Percentiles rank a stretch among this genome's conserved stretches.
Conservation (phyloP, 2,888 invertebrate species). For the Callyntrura guangdongensis region DNA sequence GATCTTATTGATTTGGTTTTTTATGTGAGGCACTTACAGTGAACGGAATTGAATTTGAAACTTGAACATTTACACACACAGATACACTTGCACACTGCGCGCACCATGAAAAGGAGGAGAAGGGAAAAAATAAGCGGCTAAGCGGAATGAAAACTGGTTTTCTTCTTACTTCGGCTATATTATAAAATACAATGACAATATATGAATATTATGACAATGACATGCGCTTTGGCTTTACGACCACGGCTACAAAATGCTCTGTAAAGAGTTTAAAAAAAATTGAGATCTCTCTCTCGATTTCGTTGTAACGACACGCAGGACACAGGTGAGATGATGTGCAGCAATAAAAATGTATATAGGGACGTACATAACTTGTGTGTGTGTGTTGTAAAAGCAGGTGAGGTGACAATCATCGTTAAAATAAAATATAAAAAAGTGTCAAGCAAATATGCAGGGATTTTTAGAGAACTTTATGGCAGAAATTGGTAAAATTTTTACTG, state of each 20-base stretch:
- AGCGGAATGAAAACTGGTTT: slow-evolving; percentile 16
- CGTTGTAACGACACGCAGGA: background rate
- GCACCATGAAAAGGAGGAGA: background rate
- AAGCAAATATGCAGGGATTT: background rate
- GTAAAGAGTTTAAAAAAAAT: background rate
- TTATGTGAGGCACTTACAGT: background rate
- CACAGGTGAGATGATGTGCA: background rate
- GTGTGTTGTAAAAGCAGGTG: background rate
- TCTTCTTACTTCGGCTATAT: background rate
- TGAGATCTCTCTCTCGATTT: background rate
- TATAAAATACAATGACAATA: background rate
- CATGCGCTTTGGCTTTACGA: slow-evolving; percentile 29
- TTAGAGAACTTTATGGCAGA: background rate
- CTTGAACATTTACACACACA: slow-evolving; percentile 12
- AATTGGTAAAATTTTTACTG: background rate
- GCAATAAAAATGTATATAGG: slow-evolving; percentile 10
- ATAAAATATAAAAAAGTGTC: slow-evolving; percentile 36
- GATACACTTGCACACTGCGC: background rate
- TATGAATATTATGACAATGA: slow-evolving; percentile 33
- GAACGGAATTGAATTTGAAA: slow-evolving; percentile 50
- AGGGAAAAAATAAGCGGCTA: background rate
- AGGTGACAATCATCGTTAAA: slow-evolving; percentile 10
- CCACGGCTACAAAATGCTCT: background rate
- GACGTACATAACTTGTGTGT: background rate
- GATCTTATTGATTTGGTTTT: slow-evolving; percentile 1